These are phyloP conservation scores for Escarpia spicata DNA, from an alignment of 2,888 invertebrate genomes.

Conservation along the genomic window DNA sequence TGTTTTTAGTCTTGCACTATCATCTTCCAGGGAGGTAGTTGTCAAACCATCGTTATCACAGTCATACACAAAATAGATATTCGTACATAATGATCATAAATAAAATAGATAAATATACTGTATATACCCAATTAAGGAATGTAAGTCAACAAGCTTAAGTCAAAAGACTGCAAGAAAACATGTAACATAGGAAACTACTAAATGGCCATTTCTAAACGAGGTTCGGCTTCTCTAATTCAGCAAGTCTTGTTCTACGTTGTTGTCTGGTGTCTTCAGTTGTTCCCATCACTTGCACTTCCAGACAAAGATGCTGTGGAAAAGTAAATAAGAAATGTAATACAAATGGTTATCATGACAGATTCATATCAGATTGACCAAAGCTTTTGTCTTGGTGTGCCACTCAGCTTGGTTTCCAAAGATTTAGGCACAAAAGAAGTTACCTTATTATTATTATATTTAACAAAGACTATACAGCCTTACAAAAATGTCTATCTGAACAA, in stretches of 20 bases:
- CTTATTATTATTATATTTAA: too few species aligned
- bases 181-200: conserved; percentile 17
- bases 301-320: conserved; percentile 55
- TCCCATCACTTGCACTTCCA: conserved; percentile 53
- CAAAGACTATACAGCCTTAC: too few species aligned
- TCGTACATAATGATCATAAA: background rate
- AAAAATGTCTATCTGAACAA: too few species aligned
- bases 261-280: background rate
- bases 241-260: background rate
- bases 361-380: background rate
- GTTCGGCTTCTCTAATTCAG: background rate
- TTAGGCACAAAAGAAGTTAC: too few species aligned
- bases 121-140: background rate
- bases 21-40: background rate
- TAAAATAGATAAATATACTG: background rate
- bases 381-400: too few species aligned
- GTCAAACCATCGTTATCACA: background rate
- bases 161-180: conserved; percentile 13
- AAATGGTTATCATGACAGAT: background rate
- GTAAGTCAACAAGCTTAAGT: conserved; percentile 23
- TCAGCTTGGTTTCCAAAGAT: too few species aligned
- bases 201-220: background rate
- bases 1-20: background rate
- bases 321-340: background rate
- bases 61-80: conserved; percentile 14